These are phyloP conservation scores for Hexactinellida sp. DNA, from an alignment of 37 sponge, comb jelly and placozoan genomes.

Conservation along the genomic window DNA sequence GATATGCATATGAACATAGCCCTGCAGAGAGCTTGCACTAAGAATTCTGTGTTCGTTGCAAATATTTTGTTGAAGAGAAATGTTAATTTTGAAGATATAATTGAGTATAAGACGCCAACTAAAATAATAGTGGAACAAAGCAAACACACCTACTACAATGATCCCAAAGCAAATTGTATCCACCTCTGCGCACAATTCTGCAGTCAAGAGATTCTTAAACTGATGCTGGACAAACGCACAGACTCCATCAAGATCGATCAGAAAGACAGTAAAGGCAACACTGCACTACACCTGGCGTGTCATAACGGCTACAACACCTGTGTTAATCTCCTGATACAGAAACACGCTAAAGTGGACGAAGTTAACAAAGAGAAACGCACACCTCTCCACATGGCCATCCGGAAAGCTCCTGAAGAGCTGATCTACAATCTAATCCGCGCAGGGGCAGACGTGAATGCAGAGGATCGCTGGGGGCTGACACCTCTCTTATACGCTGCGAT, in stretches of 20 bases:
- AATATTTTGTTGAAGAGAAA: neutral
- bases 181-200: neutral
- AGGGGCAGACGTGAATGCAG: neutral
- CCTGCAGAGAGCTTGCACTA: neutral
- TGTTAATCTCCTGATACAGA: neutral
- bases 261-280: slow-evolving; percentile 9
- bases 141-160: neutral
- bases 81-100: neutral
- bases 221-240: neutral
- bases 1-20: neutral
- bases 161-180: neutral
- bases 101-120: neutral
- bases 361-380: neutral
- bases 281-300: neutral
- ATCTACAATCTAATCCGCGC: slow-evolving; percentile 14
- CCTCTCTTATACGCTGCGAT: neutral
- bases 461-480: neutral
- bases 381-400: neutral
- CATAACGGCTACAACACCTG: neutral
- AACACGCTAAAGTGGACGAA: neutral
- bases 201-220: neutral
- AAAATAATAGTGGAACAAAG: neutral
- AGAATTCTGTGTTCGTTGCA: neutral
- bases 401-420: neutral
- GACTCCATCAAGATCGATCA: neutral